These are phyloP conservation scores for Hippocampus mohnikei DNA, from an alignment of 2,113 vertebrate species.

Conservation along the genomic window DNA sequence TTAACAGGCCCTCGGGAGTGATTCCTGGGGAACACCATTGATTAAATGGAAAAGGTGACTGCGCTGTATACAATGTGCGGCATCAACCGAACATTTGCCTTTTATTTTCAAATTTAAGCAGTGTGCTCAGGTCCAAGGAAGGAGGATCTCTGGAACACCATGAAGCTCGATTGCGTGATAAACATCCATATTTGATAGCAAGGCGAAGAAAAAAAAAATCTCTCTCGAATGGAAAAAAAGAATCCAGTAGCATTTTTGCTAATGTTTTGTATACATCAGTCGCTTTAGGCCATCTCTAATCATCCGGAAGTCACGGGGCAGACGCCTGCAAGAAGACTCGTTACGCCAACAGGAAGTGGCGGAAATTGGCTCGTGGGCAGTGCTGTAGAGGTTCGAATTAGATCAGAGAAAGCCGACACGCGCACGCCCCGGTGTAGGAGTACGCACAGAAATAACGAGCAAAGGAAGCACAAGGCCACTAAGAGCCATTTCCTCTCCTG, in stretches of 20 bases:
- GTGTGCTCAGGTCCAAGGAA: not conserved
- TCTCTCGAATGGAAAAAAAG: too few relatives aligned
- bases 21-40: too few relatives aligned
- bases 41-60: too few relatives aligned
- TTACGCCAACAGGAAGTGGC: conserved; percentile 50
- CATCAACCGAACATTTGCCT: not conserved
- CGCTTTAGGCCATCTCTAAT: not conserved
- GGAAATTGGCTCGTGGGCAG: conserved; percentile 33
- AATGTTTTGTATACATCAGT: not conserved
- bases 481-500: conserved; percentile 51
- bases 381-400: conserved; percentile 29
- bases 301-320: not conserved
- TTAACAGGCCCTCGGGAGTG: too few relatives aligned
- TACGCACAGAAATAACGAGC: conserved; percentile 14
- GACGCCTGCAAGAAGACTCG: not conserved
- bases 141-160: not conserved
- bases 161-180: not conserved
- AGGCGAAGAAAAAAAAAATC: too few relatives aligned
- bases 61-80: not conserved
- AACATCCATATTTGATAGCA: not conserved
- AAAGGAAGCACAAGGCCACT: conserved; percentile 52
- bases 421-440: not conserved
- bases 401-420: conserved; percentile 43
- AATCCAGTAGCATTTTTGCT: not conserved
- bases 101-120: not conserved